Percentiles rank a stretch among this genome's conserved stretches.
phyloP scores from a whole-genome alignment of 2,113 vertebrate genomes.

The Podarcis raffonei region DNA sequence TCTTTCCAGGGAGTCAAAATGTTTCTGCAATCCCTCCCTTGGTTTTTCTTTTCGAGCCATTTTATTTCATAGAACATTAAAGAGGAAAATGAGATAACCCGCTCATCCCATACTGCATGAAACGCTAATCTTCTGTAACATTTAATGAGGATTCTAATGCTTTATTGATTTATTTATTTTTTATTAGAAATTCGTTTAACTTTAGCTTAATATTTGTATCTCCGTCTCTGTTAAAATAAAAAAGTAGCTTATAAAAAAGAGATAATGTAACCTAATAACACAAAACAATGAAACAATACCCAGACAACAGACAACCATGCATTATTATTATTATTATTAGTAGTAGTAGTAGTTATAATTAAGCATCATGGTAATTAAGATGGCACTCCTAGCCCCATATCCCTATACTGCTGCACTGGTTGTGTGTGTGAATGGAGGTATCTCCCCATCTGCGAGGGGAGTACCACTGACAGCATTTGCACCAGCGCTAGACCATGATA shows the following conservation, averaged over 20 bases:
- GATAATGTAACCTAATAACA: not conserved
- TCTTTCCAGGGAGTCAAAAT: not conserved
- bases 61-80: constrained; percentile 74
- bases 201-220: not conserved
- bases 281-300: not conserved
- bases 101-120: not conserved
- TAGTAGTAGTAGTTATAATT: too few species aligned
- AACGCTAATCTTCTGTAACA: not conserved
- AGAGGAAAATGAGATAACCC: constrained; percentile 56
- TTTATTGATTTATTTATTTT: not conserved
- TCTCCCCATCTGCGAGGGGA: too few species aligned
- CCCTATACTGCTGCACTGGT: too few species aligned
- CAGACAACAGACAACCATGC: not conserved
- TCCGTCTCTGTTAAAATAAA: not conserved
- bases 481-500: too few species aligned
- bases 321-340: too few species aligned
- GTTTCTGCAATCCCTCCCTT: not conserved
- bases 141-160: not conserved
- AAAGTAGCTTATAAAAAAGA: not conserved
- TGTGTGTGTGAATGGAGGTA: too few species aligned
- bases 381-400: too few species aligned
- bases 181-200: not conserved
- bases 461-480: too few species aligned
- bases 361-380: too few species aligned
- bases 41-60: constrained; percentile 57